A percentile compares a stretch with the other conserved stretches of the same genome.
phyloP scores from a whole-genome alignment of 2,797 vertebrate genomes.

The Acipenser transmontanus region DNA sequence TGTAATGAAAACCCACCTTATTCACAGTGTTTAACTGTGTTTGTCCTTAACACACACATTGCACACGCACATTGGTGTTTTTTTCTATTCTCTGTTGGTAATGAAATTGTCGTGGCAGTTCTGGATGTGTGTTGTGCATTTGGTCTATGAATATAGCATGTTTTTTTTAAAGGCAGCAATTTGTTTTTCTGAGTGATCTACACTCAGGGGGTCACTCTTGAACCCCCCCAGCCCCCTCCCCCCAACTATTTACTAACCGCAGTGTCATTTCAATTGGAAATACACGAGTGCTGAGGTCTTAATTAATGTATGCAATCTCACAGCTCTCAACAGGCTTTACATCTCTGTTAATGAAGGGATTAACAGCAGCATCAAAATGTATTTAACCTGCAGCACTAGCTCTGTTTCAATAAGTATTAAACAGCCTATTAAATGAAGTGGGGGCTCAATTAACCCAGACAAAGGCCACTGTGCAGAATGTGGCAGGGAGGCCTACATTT shows the following conservation, averaged over 20 bases:
- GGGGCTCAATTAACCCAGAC: constrained; percentile 94
- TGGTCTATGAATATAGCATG: too few species aligned
- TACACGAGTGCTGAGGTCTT: constrained; percentile 71
- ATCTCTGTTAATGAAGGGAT: constrained; percentile 92
- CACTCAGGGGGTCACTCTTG: too few species aligned
- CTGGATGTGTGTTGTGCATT: too few species aligned
- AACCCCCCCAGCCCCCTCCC: too few species aligned
- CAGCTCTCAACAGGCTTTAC: constrained; percentile 80
- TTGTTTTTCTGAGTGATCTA: too few species aligned
- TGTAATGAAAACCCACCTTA: too few species aligned
- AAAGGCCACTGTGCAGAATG: constrained; percentile 84
- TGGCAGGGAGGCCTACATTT: constrained; percentile 71
- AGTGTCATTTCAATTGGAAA: constrained; percentile 69
- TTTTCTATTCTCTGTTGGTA: too few species aligned
- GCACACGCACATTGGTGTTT: too few species aligned
- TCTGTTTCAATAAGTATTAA: constrained; percentile 97
- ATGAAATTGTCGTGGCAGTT: too few species aligned
- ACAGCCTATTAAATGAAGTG: constrained; percentile 92
- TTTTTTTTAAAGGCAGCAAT: too few species aligned
- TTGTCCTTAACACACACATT: too few species aligned
- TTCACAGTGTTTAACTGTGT: too few species aligned
- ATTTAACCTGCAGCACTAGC: constrained; percentile 98
- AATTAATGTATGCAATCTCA: constrained; percentile 95
- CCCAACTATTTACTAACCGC: constrained; percentile 16
- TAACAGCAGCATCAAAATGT: constrained; percentile 89